Evolutionary conservation across 2,113 vertebrate genomes (phyloP), one percentile per base, ranked within the genome.

Genomic region (Poeciliopsis turrubarensis): DNA sequence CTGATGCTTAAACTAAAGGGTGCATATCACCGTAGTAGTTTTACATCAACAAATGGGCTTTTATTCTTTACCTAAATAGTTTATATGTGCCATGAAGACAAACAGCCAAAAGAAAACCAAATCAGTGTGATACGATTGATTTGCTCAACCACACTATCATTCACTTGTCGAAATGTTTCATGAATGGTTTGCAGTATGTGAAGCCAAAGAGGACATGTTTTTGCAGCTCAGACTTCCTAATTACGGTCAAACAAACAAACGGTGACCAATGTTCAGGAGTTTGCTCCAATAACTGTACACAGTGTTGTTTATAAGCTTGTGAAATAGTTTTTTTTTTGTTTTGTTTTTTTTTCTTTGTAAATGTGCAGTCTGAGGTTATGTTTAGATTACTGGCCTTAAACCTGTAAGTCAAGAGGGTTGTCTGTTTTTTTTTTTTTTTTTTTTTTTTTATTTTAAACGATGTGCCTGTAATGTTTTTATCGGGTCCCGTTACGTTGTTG

Each of bases 181-280:
- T 6, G 17, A 75, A 47, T 39, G 60, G 79, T 65, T 39, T 60
- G 47, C 73, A 66, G 60, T 68, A 70, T 72, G 75, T 60, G 77
- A 88, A 88, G 85, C 88, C 89, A 92, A 91, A 92, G 89, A 72
- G 2, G 26, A 90, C 60, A 12, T 76, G 37, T 47, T 68, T 87
- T 81, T 80, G 70, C 79, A 77, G 73, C 62, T 68, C 27, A 54
- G 5, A 70, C 3, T 1, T 41, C 69, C 78, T 51, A 54, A 81
- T 78, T 65, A 75, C 74, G 69, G 77, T 73, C 44, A 63, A 34
- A 54, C 72, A 63, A 34, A 54, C 72, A 37, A 61, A 76, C 68
- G 25, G 57, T 72, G 64, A 67, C 83, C 64, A 62, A 51, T 51
- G 39, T 86, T 81, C 64, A 70, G 68, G 47, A 70, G 26, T 63